Conservation (phyloP, 1,140 invertebrate species). For the Tribolium castaneum region DNA sequence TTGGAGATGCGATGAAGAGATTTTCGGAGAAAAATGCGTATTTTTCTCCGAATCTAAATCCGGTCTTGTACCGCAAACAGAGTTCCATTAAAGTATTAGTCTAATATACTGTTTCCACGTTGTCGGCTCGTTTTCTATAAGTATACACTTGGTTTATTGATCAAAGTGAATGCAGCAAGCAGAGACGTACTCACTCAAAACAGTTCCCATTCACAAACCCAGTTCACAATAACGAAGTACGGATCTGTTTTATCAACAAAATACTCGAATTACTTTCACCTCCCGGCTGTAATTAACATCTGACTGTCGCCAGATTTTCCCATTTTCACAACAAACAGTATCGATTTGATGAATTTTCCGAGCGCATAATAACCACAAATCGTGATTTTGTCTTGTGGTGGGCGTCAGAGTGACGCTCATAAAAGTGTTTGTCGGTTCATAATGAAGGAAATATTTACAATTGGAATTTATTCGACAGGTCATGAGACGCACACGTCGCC, state of each 20-base stretch:
- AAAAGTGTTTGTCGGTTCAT: not conserved
- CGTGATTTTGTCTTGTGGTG: not conserved
- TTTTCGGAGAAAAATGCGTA: not conserved
- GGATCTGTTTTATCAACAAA: too few relatives aligned
- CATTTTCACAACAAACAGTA: not conserved
- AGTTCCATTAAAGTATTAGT: slow-evolving; percentile 41
- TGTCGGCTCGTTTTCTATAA: slow-evolving; percentile 14
- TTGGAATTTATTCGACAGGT: slow-evolving; percentile 50
- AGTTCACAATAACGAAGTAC: too few relatives aligned
- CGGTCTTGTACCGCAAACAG: not conserved
- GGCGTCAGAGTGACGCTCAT: not conserved
- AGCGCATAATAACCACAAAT: not conserved
- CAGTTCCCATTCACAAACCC: too few relatives aligned
- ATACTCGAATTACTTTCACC: too few relatives aligned
- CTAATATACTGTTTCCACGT: slow-evolving; percentile 18
- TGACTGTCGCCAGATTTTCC: not conserved
- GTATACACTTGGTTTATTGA: slow-evolving; percentile 34
- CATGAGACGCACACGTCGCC: slow-evolving; percentile 67
- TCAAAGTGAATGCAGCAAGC: slow-evolving; percentile 12
- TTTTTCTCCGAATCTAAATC: not conserved
- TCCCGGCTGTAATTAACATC: too few relatives aligned
- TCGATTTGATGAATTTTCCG: not conserved
- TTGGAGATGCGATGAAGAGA: not conserved
- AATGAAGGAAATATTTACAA: not conserved
- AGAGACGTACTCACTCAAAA: slow-evolving; percentile 2